phyloP scores from a whole-genome alignment of 2,888 invertebrate species.

The Endomychus coccineus region DNA sequence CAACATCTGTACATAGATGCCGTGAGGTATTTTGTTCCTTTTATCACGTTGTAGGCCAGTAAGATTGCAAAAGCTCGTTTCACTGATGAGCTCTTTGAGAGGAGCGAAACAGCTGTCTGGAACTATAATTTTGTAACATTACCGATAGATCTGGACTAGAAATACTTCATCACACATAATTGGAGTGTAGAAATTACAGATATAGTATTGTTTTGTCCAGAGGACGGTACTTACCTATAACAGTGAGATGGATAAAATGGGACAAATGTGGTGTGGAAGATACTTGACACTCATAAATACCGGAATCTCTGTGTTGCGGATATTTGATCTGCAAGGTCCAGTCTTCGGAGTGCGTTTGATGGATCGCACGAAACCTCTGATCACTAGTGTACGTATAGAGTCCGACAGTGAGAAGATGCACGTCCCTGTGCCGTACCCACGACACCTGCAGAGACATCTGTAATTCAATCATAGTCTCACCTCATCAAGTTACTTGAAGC shows the following conservation, averaged over 20 bases:
- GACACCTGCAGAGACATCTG: conserved; percentile 75
- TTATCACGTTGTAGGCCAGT: too few relatives aligned
- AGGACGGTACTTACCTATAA: conserved; percentile 77
- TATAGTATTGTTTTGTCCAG: too few relatives aligned
- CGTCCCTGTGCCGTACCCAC: conserved; percentile 86
- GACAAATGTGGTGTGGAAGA: conserved; percentile 90
- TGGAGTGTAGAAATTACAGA: too few relatives aligned
- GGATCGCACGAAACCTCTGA: conserved; percentile 82
- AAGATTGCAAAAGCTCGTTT: too few relatives aligned
- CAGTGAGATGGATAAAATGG: conserved; percentile 83
- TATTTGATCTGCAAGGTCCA: conserved; percentile 91
- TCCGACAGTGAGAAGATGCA: conserved; percentile 82
- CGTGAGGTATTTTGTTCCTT: too few relatives aligned
- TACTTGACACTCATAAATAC: conserved; percentile 91
- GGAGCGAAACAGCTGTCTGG: too few relatives aligned
- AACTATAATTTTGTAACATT: too few relatives aligned
- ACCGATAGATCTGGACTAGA: too few relatives aligned
- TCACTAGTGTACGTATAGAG: conserved; percentile 88
- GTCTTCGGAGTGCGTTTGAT: conserved; percentile 79
- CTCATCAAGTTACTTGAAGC: conserved; percentile 1
- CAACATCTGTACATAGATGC: too few relatives aligned
- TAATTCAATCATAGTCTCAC: conserved; percentile 26
- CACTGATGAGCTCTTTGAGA: too few relatives aligned
- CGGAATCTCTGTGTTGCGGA: conserved; percentile 82
- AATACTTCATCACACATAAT: too few relatives aligned